These are phyloP conservation scores for Epirrhoe tristata DNA, from an alignment of 2,888 invertebrate species.

Conservation along the genomic window DNA sequence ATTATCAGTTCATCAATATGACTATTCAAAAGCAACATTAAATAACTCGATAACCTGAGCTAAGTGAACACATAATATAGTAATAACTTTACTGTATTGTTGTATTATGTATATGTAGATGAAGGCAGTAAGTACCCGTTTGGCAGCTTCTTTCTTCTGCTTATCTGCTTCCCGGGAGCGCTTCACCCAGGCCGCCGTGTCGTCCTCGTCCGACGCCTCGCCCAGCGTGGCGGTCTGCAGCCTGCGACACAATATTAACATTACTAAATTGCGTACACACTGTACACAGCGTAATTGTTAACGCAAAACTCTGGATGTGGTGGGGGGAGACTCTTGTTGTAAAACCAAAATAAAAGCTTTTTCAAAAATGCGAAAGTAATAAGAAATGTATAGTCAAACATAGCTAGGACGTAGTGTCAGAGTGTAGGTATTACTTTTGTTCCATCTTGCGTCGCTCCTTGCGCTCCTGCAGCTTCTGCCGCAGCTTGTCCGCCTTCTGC, in stretches of 20 bases:
- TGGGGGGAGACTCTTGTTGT: background rate
- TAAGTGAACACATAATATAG: too few relatives aligned
- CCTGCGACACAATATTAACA: conserved; percentile 46
- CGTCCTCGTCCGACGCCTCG: conserved; percentile 90
- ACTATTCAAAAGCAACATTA: too few relatives aligned
- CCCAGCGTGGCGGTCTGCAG: conserved; percentile 77
- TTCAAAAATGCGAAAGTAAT: background rate
- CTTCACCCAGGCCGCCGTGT: conserved; percentile 92
- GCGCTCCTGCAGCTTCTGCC: conserved; percentile 90
- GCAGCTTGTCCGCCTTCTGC: conserved; percentile 91
- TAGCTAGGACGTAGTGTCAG: too few relatives aligned
- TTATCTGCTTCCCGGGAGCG: conserved; percentile 91
- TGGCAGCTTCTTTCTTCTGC: conserved; percentile 93
- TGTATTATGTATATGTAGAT: too few relatives aligned
- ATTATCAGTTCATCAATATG: too few relatives aligned
- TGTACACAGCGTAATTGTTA: too few relatives aligned
- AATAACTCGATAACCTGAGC: too few relatives aligned
- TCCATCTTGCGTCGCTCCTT: conserved; percentile 93
- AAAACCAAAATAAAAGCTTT: background rate
- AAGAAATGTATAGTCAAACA: background rate
- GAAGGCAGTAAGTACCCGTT: conserved; percentile 85
- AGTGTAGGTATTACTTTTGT: conserved; percentile 76
- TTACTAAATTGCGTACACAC: background rate
- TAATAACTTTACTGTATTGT: too few relatives aligned
- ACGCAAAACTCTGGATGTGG: too few relatives aligned